These are phyloP conservation scores for Lissocephala sabroskyi DNA, from an alignment of 2,888 invertebrate genomes.

Conservation along the genomic window DNA sequence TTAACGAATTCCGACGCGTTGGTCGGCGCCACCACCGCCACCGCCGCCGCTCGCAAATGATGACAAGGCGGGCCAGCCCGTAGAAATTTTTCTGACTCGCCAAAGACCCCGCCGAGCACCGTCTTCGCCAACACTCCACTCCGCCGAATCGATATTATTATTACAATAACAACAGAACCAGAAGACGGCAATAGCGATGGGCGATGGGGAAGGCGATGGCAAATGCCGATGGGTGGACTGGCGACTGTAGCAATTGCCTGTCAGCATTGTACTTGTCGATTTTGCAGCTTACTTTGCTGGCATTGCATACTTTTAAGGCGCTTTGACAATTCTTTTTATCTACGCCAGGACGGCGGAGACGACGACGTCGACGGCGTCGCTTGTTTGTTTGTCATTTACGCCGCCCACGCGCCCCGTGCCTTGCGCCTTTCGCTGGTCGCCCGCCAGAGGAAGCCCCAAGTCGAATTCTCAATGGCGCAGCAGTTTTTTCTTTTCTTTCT, in stretches of 20 bases:
- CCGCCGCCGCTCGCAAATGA: slow-evolving; percentile 27
- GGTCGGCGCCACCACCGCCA: slow-evolving; percentile 34
- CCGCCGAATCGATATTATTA: slow-evolving; percentile 60
- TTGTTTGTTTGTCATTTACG: slow-evolving; percentile 64
- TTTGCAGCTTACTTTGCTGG: slow-evolving; percentile 66
- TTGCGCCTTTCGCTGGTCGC: no score
- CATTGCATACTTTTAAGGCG: slow-evolving; percentile 66
- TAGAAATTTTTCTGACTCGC: slow-evolving; percentile 51
- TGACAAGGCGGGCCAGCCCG: slow-evolving; percentile 48
- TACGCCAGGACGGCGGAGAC: slow-evolving; percentile 21
- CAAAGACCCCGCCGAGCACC: slow-evolving; percentile 27
- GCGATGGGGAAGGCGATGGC: background rate
- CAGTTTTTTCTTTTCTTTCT: slow-evolving; percentile 59
- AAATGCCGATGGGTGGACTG: background rate
- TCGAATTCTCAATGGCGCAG: slow-evolving; percentile 66
- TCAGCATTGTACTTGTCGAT: slow-evolving; percentile 67
- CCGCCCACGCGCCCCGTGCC: slow-evolving; percentile 12
- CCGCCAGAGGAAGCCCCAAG: slow-evolving; percentile 47
- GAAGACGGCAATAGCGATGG: background rate
- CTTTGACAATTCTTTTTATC: slow-evolving; percentile 67
- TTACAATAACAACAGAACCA: slow-evolving; percentile 47
- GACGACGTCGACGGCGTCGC: slow-evolving; percentile 40
- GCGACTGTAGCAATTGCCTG: slow-evolving; percentile 58
- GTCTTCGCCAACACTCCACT: no score
- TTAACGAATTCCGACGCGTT: slow-evolving; percentile 68